Conservation (phyloP, 2,888 invertebrate species). For the Chloromyia formosa region DNA sequence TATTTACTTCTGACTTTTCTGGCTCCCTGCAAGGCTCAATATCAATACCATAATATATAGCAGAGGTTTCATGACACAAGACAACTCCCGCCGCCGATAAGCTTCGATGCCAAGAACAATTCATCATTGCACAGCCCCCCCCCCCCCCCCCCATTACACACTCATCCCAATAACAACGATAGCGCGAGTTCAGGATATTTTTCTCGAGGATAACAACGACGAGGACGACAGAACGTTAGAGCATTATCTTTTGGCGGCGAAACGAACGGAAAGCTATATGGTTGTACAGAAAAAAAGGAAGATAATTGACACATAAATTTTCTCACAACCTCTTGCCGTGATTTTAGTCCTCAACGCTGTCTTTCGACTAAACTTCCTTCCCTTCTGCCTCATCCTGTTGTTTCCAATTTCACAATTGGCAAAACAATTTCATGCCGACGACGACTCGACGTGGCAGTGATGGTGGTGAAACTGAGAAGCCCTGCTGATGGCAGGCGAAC, state of each 20-base stretch:
- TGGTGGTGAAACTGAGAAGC: neutral
- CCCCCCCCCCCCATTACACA: too few species aligned
- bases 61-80: slow-evolving; percentile 15
- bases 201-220: too few species aligned
- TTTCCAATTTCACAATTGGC: neutral
- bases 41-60: slow-evolving; percentile 11
- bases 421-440: neutral
- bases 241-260: slow-evolving; percentile 12
- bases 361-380: too few species aligned
- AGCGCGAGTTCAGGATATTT: too few species aligned
- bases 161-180: too few species aligned
- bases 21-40: too few species aligned
- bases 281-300: too few species aligned
- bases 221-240: neutral
- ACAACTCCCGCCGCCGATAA: slow-evolving; percentile 21
- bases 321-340: slow-evolving; percentile 23
- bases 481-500: neutral
- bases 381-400: neutral
- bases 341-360: too few species aligned
- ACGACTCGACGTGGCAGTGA: too few species aligned
- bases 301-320: slow-evolving; percentile 44
- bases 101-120: slow-evolving; percentile 22
- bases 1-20: too few species aligned
- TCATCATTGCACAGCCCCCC: slow-evolving; percentile 10
- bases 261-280: slow-evolving; percentile 23